Conservation (phyloP, 2,888 invertebrate species). For the Eristalis tenax region DNA sequence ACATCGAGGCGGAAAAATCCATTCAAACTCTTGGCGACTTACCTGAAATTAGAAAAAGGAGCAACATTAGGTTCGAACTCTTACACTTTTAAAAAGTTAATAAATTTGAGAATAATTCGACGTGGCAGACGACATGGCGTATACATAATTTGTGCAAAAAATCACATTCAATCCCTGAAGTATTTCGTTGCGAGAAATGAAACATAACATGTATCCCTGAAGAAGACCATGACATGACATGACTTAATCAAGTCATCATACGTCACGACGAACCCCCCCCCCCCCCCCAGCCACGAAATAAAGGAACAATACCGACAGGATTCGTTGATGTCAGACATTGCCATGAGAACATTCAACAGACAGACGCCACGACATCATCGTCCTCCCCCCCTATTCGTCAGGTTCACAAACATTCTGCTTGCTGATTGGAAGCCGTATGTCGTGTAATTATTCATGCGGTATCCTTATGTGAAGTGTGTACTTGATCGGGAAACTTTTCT, state of each 20-base stretch:
- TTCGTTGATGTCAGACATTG: background rate
- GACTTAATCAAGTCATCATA: background rate
- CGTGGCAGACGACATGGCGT: too few relatives aligned
- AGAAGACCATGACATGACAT: background rate
- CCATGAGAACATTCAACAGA: background rate
- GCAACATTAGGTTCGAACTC: background rate
- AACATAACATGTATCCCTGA: background rate
- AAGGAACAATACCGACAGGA: background rate
- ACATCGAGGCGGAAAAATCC: background rate
- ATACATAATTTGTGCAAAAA: too few relatives aligned
- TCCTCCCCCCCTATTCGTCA: background rate
- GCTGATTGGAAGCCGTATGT: background rate
- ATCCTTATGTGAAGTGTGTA: background rate
- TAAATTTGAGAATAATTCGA: too few relatives aligned
- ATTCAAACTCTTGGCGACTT: background rate
- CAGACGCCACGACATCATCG: background rate
- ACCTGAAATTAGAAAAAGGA: conserved; percentile 32
- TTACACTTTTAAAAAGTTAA: too few relatives aligned
- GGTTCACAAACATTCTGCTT: background rate
- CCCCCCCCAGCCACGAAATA: background rate
- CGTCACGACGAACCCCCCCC: background rate
- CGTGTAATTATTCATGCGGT: conserved; percentile 20
- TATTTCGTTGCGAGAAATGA: background rate
- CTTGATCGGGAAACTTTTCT: conserved; percentile 27
- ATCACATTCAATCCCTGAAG: too few relatives aligned